Conservation (phyloP, 2,888 invertebrate genomes). For the Ryuthela nishihirai region DNA sequence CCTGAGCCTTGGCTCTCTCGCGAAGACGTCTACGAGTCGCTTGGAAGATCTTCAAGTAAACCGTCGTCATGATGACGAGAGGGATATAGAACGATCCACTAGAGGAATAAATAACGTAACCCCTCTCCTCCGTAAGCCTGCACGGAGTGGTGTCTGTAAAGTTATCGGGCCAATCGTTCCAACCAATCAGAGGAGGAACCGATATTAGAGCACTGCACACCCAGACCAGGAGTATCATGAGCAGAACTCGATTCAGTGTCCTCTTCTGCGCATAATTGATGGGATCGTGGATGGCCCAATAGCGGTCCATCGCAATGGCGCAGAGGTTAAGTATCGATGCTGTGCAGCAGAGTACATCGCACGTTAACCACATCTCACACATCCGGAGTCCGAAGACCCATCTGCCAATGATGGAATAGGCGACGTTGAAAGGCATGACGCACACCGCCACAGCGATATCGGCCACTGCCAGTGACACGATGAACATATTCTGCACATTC, state of each 20-base stretch:
- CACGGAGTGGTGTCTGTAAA: conserved; percentile 73
- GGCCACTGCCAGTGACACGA: conserved; percentile 89
- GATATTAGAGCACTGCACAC: conserved; percentile 76
- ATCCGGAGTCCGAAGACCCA: conserved; percentile 91
- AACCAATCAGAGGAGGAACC: conserved; percentile 82
- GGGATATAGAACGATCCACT: conserved; percentile 94
- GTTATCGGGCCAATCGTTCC: conserved; percentile 86
- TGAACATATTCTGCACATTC: conserved; percentile 93
- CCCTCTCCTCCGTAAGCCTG: conserved; percentile 77
- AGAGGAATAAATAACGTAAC: conserved; percentile 87
- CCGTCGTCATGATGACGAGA: conserved; percentile 87
- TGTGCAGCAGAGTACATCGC: conserved; percentile 92
- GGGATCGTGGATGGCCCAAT: conserved; percentile 57
- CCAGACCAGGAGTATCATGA: conserved; percentile 84
- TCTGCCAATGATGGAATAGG: conserved; percentile 79
- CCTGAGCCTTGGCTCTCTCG: conserved; percentile 76
- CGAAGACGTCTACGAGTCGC: conserved; percentile 80
- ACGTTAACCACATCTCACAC: conserved; percentile 93
- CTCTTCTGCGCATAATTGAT: conserved; percentile 90
- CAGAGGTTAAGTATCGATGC: conserved; percentile 90
- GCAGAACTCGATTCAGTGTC: conserved; percentile 75
- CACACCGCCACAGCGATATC: conserved; percentile 85
- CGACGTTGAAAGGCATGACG: conserved; percentile 88
- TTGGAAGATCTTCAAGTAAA: conserved; percentile 91
- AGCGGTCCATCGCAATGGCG: conserved; percentile 92